Evolutionary conservation across 2,797 vertebrate genomes (phyloP).

Genomic region (Anas flavirostris): DNA sequence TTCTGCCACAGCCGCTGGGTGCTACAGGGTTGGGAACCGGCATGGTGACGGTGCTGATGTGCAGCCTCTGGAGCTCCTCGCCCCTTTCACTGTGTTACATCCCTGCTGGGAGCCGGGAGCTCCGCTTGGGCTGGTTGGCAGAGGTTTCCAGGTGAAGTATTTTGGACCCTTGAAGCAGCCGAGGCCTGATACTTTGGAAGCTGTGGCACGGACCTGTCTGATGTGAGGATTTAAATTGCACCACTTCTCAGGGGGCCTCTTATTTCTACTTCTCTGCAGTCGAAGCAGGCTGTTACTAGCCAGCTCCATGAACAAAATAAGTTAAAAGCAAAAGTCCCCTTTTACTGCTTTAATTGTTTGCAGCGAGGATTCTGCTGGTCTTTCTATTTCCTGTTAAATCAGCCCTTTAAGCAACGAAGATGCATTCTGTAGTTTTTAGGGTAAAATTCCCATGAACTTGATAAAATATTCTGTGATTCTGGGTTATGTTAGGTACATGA

Average conservation of each 20-base stretch:
- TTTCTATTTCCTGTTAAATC: neutral
- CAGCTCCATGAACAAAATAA: neutral
- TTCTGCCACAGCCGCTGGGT: neutral
- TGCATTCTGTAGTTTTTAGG: neutral
- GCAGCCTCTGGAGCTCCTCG: neutral
- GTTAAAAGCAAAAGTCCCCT: neutral
- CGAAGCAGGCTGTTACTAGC: neutral
- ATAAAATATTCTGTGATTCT: neutral
- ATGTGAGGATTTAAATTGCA: neutral
- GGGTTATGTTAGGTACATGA: neutral
- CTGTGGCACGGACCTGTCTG: accelerated
- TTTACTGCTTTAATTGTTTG: neutral
- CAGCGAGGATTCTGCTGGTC: neutral
- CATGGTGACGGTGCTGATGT: no score
- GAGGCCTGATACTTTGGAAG: neutral
- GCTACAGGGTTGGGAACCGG: neutral
- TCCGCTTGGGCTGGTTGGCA: neutral
- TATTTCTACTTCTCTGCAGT: neutral
- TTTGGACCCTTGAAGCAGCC: neutral
- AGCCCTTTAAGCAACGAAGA: neutral
- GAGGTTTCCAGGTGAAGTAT: neutral
- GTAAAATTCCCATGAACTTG: neutral
- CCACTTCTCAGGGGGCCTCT: neutral
- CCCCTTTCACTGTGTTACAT: neutral
- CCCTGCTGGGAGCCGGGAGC: neutral